Percentiles rank a stretch among this genome's conserved stretches.
phyloP scores from a whole-genome alignment of 53 echinoderm and acorn worm species.

The Crossaster papposus region DNA sequence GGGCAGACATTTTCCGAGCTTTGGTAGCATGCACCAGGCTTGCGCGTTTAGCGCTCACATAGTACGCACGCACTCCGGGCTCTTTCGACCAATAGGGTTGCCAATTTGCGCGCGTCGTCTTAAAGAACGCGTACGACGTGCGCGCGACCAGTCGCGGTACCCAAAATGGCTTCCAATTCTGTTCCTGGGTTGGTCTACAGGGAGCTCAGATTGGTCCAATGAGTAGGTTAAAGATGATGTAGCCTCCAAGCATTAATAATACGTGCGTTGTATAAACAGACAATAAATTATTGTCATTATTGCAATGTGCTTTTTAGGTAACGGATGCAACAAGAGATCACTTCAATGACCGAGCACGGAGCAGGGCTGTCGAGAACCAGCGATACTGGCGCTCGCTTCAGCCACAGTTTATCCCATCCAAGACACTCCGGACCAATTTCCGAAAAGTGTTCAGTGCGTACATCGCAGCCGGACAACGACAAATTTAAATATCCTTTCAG shows the following conservation, averaged over 20 bases:
- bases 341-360: conserved; percentile 56
- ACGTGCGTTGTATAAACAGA: not conserved
- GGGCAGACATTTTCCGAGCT: too few relatives aligned
- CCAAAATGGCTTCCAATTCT: too few relatives aligned
- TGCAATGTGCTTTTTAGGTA: conserved; percentile 54
- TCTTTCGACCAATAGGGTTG: too few relatives aligned
- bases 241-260: not conserved
- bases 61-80: too few relatives aligned
- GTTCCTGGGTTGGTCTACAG: too few relatives aligned
- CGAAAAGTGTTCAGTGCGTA: conserved; percentile 80
- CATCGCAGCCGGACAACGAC: conserved; percentile 63
- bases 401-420: conserved; percentile 76
- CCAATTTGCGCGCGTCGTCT: too few relatives aligned
- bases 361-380: conserved; percentile 64
- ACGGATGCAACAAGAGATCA: conserved; percentile 68
- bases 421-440: conserved; percentile 73
- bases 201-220: too few relatives aligned
- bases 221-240: too few relatives aligned
- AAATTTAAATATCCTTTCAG: conserved; percentile 17
- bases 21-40: too few relatives aligned
- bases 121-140: too few relatives aligned
- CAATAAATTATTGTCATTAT: not conserved
- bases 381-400: conserved; percentile 75
- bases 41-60: too few relatives aligned
- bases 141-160: too few relatives aligned